Evolutionary conservation across 2,888 invertebrate genomes (phyloP).

Genomic region (Reticulitermes lucifugus): DNA sequence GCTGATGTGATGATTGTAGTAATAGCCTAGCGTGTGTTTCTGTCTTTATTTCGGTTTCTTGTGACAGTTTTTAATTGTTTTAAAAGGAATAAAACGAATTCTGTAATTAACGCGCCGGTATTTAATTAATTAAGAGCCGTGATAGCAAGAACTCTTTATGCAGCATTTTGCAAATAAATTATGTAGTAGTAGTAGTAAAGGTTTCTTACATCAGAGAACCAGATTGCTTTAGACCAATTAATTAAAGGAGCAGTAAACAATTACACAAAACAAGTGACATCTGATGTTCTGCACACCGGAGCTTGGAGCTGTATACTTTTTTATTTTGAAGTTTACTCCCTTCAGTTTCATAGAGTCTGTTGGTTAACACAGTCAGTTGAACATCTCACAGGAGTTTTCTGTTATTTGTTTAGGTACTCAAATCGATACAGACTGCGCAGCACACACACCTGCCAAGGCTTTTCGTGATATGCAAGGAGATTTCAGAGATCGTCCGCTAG

Average conservation of each 20-base stretch:
- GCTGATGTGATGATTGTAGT: too few species aligned
- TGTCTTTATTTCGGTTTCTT: not conserved
- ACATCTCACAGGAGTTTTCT: too few species aligned
- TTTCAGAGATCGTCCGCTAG: too few species aligned
- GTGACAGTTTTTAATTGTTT: not conserved
- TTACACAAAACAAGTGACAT: not conserved
- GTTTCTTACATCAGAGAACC: not conserved
- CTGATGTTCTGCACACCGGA: not conserved
- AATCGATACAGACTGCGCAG: too few species aligned
- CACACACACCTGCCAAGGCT: too few species aligned
- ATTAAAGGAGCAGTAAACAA: not conserved
- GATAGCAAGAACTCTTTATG: not conserved
- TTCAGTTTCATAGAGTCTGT: too few species aligned
- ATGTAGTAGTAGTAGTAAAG: not conserved
- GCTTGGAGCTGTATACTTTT: too few species aligned
- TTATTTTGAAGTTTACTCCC: too few species aligned
- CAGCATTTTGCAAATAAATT: not conserved
- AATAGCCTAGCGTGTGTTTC: too few species aligned
- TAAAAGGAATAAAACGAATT: not conserved
- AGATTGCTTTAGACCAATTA: not conserved
- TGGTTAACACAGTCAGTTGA: too few species aligned
- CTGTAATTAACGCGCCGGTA: not conserved
- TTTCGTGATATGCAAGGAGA: too few species aligned
- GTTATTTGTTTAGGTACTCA: too few species aligned
- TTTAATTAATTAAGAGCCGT: not conserved